Evolutionary conservation across 64 coral and sea anemone genomes (phyloP), one percentile per base, ranked within the genome.

Genomic region (Acropora tenuis): DNA sequence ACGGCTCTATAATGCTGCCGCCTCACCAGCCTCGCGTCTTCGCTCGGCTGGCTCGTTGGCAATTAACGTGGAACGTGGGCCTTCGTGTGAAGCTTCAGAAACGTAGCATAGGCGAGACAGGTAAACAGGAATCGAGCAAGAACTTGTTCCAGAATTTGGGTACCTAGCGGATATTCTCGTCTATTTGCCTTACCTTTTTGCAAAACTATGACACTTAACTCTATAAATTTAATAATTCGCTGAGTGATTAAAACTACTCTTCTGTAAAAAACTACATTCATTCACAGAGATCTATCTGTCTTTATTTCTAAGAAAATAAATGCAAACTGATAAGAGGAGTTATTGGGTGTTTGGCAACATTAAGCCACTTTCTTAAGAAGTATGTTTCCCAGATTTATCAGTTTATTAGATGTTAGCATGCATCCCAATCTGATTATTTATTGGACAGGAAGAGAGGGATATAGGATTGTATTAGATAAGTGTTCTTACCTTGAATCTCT

Each of bases 401-500:
- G 30, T 30, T 30, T 30, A 30, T 30, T 30, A 30, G 30, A 30
- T 30, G 30, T 30, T 30, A 30, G 30, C 30, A 30, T 30, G 30
- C 30, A 30, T 30, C 30, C 30, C 30, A 30, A 30, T 30, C 30
- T 30, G 30, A 55, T 63, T 63, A 10, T 3, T 63, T 7, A 2
- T 3, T 2, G 16, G 60, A 12, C 10, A 3, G 2, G 10, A 0
- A 3, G 3, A 13, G 0, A 63, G 11, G 60, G 2, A 12, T 2
- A 63, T 13, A 13, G 60, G 6, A 11, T 8, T 8, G 60, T 13
- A 13, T 63, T 16, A 63, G 2, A 63, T 13, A 69, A 8, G 2
- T 1, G 2, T 30, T 42, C 82, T 48, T 83, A 97, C 95, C 88
- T 78, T 82, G 46, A n/a, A 97, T 50, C 50, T 91, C 88, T 20